A percentile compares a stretch with the other conserved stretches of the same genome.
These are phyloP conservation scores for Pterobdella sp. DNA, from an alignment of 2,888 invertebrate genomes.

Conservation along the genomic window DNA sequence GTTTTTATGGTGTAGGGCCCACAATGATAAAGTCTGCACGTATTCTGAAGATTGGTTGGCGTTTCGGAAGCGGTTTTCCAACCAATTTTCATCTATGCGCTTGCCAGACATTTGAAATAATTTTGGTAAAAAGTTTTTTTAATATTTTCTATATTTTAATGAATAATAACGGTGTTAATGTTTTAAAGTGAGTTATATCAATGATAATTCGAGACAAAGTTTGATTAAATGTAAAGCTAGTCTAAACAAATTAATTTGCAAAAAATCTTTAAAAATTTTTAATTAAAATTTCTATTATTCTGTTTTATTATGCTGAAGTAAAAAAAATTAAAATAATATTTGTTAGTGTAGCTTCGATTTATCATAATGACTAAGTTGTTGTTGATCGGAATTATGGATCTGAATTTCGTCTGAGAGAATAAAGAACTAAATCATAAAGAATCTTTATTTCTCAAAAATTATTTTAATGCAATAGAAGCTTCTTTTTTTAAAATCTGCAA, in stretches of 20 bases:
- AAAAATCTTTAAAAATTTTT: too few species aligned
- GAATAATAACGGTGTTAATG: background rate
- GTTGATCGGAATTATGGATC: too few species aligned
- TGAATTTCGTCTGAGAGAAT: too few species aligned
- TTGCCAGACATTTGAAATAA: constrained; percentile 10
- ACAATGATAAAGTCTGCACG: constrained; percentile 26
- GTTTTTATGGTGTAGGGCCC: constrained; percentile 24
- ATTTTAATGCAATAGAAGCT: too few species aligned
- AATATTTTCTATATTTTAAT: background rate
- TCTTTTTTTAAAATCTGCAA: too few species aligned
- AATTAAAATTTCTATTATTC: too few species aligned
- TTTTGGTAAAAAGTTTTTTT: background rate
- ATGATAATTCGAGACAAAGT: background rate
- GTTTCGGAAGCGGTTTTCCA: constrained; percentile 18
- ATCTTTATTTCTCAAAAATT: too few species aligned
- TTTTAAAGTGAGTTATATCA: background rate
- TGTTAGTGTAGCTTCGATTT: too few species aligned
- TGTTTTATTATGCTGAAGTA: too few species aligned
- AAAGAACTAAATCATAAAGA: too few species aligned
- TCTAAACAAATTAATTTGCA: background rate
- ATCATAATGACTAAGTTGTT: too few species aligned
- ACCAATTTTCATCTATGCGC: constrained; percentile 21
- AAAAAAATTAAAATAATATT: too few species aligned
- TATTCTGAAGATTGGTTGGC: constrained; percentile 20
- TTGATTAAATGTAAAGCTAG: background rate